Base-by-base conservation (phyloP, 2,888 invertebrate genomes). In the Drosophila anomelani region DNA sequence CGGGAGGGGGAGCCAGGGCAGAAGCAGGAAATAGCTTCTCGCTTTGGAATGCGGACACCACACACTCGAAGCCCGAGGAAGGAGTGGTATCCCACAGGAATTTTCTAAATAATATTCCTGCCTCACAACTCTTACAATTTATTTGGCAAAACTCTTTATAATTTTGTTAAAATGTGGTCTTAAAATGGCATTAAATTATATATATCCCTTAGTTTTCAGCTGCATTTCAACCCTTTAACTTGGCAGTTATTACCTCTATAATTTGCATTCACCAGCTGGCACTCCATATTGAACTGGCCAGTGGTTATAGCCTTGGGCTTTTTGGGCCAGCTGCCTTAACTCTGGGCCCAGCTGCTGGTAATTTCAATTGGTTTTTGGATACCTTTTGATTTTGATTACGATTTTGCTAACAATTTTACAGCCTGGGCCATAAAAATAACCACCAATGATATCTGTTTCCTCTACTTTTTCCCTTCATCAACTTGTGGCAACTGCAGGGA, bases 231-330 rank as follows among this genome's bases (percentile, higher is more conserved):
- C 20, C 20, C 20, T 20, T 20, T 20, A 20, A 20, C 20, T 20
- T 39, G 13, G 1, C 12, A 7, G 26, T 29, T 61, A 32, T 32
- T n/a, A 10, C 17, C 26, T 17, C 39, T 39, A 49, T 60, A 49
- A 64, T 64, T 54, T 54, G 34, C 64, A 39, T 46, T 4, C n/a
- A 15, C 17, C 70, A 70, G 47, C 38, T 71, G 47, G 29, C 29
- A 12, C 0, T 32, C 17, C 29, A 47, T 32, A 47, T 47, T 29
- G 47, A 10, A 10, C 26, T 46, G 46, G 46, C 23, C 44, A 15
- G 15, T 8, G 44, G 20, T 8, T 6, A 2, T 8, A 23, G 43
- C 23, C 38, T 32, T 4, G 53, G 39, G 9, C 7, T 49, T 15
- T 9, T 41, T 12, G 7, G 20, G 12, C 32, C 41, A 60, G 60